A percentile compares a stretch with the other conserved stretches of the same genome.
Evolutionary conservation across 1,140 invertebrate species (phyloP).

Genomic region (Musca domestica): DNA sequence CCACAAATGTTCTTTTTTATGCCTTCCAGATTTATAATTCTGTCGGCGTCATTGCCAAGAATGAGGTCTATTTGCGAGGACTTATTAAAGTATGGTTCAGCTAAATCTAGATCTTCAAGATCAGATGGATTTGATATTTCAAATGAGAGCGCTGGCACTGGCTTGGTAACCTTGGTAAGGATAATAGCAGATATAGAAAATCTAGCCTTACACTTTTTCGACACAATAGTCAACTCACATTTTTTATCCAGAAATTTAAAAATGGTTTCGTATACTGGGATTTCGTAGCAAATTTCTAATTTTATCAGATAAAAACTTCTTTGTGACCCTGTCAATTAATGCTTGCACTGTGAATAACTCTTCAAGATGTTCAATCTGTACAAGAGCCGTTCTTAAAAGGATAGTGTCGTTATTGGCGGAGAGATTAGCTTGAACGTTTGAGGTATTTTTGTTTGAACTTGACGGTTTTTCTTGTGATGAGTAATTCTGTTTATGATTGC

Average conservation of each 20-base stretch:
- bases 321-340: not conserved
- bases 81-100: not conserved
- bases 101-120: not conserved
- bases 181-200: not conserved
- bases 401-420: not conserved
- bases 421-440: not conserved
- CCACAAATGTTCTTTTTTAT: not conserved
- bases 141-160: not conserved
- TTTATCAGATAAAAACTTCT: not conserved
- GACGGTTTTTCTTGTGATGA: not conserved
- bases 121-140: not conserved
- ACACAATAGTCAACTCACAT: not conserved
- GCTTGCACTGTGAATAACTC: not conserved
- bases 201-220: too few relatives aligned
- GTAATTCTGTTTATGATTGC: too few relatives aligned
- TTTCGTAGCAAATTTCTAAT: not conserved
- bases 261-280: not conserved
- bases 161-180: not conserved
- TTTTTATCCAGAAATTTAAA: not conserved
- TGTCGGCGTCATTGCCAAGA: not conserved
- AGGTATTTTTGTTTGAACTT: not conserved
- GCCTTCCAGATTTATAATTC: not conserved
- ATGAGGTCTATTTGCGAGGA: not conserved
- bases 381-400: not conserved
- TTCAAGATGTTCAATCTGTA: not conserved